phyloP scores from a whole-genome alignment of 2,113 vertebrate species.

The Rostratula benghalensis region DNA sequence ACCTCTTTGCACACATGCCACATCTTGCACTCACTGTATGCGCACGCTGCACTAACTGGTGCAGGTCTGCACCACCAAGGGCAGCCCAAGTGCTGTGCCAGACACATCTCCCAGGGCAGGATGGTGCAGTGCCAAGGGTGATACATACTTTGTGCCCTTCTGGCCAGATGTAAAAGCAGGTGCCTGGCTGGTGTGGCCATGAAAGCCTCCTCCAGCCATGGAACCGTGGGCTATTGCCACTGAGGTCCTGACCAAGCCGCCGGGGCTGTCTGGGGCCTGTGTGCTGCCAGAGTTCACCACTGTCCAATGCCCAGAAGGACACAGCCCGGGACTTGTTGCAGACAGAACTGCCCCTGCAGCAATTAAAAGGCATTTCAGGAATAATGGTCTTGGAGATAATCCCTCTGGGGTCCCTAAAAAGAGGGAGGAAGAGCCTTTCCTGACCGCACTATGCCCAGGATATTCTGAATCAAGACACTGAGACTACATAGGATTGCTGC shows the following conservation, averaged over 20 bases:
- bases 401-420: not conserved
- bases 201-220: not conserved
- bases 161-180: not conserved
- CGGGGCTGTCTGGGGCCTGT: not conserved
- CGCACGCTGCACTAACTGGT: not conserved
- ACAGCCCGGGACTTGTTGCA: not conserved
- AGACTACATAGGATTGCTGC: not conserved
- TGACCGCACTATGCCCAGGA: not conserved
- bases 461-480: not conserved
- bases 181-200: not conserved
- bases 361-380: not conserved
- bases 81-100: not conserved
- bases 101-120: not conserved
- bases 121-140: not conserved
- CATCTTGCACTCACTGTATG: accelerated
- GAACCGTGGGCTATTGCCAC: not conserved
- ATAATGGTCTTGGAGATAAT: not conserved
- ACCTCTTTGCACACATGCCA: not conserved
- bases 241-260: not conserved
- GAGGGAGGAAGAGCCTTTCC: not conserved
- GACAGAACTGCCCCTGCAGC: not conserved
- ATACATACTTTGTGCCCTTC: not conserved
- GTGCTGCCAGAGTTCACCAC: not conserved
- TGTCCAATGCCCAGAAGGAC: not conserved
- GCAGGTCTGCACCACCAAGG: not conserved